Conservation (phyloP, 2,797 vertebrate species). For the Sandelia bainsii region DNA sequence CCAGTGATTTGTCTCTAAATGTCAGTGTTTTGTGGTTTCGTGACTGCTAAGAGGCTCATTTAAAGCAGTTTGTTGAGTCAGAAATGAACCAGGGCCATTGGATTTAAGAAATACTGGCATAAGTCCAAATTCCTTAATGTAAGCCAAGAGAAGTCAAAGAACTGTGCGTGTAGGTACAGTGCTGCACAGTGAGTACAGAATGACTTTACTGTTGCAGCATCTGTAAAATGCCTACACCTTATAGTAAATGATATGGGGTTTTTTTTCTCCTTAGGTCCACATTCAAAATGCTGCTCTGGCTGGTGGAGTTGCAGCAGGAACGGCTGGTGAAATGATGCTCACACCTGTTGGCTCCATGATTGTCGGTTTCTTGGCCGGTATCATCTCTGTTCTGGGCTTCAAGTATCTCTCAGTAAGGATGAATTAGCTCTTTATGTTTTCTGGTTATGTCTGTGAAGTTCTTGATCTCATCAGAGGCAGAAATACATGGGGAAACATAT, state of each 20-base stretch:
- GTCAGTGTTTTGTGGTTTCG: no score
- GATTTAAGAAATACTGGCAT: no score
- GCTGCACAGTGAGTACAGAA: no score
- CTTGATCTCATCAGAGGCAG: background rate
- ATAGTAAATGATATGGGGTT: background rate
- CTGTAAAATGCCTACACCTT: background rate
- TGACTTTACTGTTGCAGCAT: background rate
- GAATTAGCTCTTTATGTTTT: background rate
- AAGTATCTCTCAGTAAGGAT: conserved; percentile 87
- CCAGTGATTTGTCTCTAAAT: no score
- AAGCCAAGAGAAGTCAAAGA: no score
- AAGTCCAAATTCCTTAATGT: no score
- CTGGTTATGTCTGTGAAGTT: background rate
- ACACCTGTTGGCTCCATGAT: conserved; percentile 92
- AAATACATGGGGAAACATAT: no score
- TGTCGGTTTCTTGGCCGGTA: conserved; percentile 89
- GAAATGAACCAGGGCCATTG: no score
- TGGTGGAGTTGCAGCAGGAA: conserved; percentile 88
- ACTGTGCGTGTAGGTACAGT: no score
- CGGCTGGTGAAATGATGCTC: conserved; percentile 94
- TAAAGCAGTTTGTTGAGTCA: no score
- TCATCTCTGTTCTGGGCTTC: conserved; percentile 90
- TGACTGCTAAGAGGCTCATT: no score
- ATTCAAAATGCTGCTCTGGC: conserved; percentile 94
- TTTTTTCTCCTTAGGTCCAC: conserved; percentile 85